Conservation (phyloP, 2,113 vertebrate genomes). For the Dinomys branickii region DNA sequence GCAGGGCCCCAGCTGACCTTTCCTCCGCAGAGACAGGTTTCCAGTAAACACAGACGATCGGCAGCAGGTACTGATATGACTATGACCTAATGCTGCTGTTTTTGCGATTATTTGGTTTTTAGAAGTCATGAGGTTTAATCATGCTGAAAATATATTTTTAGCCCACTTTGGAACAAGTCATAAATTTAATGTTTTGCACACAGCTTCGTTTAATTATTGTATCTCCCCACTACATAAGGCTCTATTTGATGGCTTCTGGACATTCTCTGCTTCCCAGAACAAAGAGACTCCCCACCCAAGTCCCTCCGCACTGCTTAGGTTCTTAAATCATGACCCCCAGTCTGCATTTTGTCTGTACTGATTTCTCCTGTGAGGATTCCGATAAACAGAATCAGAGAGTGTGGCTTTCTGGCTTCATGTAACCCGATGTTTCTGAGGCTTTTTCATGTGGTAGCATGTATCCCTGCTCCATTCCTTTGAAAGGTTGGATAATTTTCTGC, state of each 20-base stretch:
- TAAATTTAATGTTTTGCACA: neutral
- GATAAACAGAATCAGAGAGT: fast-evolving
- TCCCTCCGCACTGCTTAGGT: neutral
- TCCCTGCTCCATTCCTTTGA: neutral
- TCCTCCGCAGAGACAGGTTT: neutral
- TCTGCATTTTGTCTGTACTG: neutral
- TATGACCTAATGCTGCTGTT: neutral
- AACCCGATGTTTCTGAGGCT: fast-evolving
- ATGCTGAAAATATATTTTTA: neutral
- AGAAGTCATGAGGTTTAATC: neutral
- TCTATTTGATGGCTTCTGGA: neutral
- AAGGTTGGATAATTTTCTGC: neutral
- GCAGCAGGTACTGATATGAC: neutral
- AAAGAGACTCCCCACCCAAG: too few relatives aligned
- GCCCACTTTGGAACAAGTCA: neutral
- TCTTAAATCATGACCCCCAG: fast-evolving
- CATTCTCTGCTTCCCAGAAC: neutral
- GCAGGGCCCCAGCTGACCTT: fast-evolving
- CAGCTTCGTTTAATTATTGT: neutral
- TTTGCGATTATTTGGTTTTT: neutral
- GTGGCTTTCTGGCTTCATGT: neutral
- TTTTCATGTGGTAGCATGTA: fast-evolving
- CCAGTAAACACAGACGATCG: neutral
- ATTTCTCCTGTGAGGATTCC: neutral
- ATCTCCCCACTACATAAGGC: too few relatives aligned